phyloP scores from a whole-genome alignment of 2,888 invertebrate genomes.

The Tinea trinotella region DNA sequence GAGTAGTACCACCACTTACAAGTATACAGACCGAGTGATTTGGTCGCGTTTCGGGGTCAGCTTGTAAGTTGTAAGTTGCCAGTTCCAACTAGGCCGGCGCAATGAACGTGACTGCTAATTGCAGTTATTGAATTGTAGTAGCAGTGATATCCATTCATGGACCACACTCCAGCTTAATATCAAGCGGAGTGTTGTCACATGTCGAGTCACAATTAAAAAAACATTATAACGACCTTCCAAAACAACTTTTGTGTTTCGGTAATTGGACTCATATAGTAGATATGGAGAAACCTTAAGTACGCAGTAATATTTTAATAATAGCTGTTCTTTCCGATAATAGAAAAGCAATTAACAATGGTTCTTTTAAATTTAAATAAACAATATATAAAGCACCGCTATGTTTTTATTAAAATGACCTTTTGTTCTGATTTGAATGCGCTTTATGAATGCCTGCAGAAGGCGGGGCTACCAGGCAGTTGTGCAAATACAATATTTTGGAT shows the following conservation, averaged over 20 bases:
- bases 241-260: background rate
- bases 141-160: no score
- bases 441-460: slow-evolving; percentile 4
- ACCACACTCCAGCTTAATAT: no score
- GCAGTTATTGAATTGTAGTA: no score
- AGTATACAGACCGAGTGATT: no score
- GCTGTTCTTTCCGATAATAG: background rate
- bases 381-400: background rate
- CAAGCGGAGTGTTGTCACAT: no score
- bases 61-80: no score
- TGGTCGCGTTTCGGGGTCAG: no score
- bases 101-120: no score
- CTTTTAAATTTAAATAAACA: background rate
- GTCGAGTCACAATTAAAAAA: no score
- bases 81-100: no score
- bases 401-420: slow-evolving; percentile 6
- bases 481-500: slow-evolving; percentile 24
- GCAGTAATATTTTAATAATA: background rate
- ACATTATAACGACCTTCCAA: background rate
- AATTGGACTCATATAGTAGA: background rate
- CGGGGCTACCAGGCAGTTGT: slow-evolving; percentile 20
- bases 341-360: slow-evolving; percentile 8
- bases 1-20: no score
- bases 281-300: background rate
- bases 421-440: slow-evolving; percentile 15